These are phyloP conservation scores for Amiota minor DNA, from an alignment of 2,888 invertebrate species.

Conservation along the genomic window DNA sequence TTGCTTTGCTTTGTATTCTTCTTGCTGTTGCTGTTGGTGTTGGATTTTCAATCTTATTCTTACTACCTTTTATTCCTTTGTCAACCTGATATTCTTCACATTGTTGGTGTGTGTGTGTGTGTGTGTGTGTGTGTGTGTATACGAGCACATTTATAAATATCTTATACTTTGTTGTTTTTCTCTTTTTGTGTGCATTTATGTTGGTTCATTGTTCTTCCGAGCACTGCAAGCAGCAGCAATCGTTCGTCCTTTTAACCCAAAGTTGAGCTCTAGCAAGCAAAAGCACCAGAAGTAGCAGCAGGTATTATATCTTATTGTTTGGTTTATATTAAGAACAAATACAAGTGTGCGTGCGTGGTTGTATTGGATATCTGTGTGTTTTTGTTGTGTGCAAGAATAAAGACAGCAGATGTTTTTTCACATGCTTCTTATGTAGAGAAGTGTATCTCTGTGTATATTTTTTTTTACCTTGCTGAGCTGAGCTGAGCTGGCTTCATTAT, in stretches of 20 bases:
- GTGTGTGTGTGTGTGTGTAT: no score
- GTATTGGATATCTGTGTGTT: no score
- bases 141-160: slow-evolving; percentile 57
- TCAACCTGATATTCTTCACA: background rate
- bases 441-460: background rate
- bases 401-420: slow-evolving; percentile 43
- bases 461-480: background rate
- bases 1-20: background rate
- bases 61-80: background rate
- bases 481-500: no score
- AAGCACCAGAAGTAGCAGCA: slow-evolving; percentile 38
- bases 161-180: slow-evolving; percentile 47
- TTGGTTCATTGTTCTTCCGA: slow-evolving; percentile 57
- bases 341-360: background rate
- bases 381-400: background rate
- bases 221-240: background rate
- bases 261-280: background rate
- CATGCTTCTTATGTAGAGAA: no score
- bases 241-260: background rate
- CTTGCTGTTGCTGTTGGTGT: no score
- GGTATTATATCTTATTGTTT: slow-evolving; percentile 55
- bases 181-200: slow-evolving; percentile 47
- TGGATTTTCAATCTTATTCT: no score
- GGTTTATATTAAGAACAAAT: slow-evolving; percentile 53
- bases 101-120: no score